Conservation (phyloP, 2,113 vertebrate genomes). For the Callithrix jacchus region DNA sequence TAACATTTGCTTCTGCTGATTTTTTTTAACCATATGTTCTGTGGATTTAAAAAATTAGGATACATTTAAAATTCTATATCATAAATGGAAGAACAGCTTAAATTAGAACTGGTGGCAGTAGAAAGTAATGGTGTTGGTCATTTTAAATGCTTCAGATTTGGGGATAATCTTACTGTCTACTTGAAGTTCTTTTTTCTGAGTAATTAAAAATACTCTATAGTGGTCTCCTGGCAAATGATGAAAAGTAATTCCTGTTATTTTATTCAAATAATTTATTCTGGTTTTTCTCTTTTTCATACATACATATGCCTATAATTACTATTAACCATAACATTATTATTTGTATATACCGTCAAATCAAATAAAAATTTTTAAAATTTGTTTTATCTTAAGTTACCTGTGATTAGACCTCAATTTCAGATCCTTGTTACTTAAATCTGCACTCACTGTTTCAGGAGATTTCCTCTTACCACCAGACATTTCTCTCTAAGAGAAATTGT, state of each 20-base stretch:
- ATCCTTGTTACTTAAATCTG: background rate
- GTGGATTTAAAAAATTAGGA: slow-evolving; percentile 71
- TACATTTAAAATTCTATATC: slow-evolving; percentile 62
- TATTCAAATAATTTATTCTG: background rate
- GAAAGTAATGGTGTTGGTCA: slow-evolving; percentile 44
- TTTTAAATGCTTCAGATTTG: slow-evolving; percentile 36
- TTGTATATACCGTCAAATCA: background rate
- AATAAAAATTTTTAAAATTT: background rate
- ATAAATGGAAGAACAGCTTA: slow-evolving; percentile 39
- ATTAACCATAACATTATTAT: background rate
- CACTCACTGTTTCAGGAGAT: background rate
- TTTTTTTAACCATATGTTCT: slow-evolving; percentile 77
- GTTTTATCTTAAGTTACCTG: background rate
- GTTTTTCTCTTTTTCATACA: background rate
- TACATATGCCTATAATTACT: background rate
- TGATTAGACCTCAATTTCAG: background rate
- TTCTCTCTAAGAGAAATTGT: background rate
- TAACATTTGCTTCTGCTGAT: slow-evolving; percentile 75
- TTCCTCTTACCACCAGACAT: background rate
- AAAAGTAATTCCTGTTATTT: background rate
- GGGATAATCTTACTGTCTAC: background rate
- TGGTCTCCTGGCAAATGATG: background rate
- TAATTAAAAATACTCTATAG: slow-evolving; percentile 33
- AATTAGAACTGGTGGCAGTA: slow-evolving; percentile 31
- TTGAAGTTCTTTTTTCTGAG: background rate